Conservation (phyloP, 2,797 vertebrate species). For the Lithobates sylvaticus region DNA sequence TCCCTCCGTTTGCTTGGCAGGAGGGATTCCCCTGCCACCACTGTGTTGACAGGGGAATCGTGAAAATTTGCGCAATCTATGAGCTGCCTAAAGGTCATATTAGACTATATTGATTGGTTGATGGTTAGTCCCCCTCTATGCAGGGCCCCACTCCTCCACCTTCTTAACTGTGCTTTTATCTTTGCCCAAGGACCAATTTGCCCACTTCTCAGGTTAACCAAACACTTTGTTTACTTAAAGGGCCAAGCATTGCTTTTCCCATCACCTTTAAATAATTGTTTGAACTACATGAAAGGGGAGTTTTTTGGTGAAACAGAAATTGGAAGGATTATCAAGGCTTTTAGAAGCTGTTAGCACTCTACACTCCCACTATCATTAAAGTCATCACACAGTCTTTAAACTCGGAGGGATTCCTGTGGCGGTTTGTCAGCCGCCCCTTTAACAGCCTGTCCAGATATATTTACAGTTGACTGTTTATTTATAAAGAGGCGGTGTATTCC, state of each 20-base stretch:
- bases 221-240: conserved; percentile 14
- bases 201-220: conserved; percentile 13
- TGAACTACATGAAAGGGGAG: conserved; percentile 22
- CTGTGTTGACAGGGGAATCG: no score
- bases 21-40: no score
- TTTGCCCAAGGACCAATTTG: conserved; percentile 2
- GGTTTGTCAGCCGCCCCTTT: conserved; percentile 25
- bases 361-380: conserved; percentile 25
- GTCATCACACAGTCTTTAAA: conserved; percentile 19
- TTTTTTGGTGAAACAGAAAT: conserved; percentile 3
- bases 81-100: no score
- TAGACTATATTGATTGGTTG: no score
- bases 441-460: neutral
- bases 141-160: no score
- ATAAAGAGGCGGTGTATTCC: neutral
- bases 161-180: neutral
- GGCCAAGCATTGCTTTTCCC: neutral
- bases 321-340: conserved; percentile 6
- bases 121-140: no score
- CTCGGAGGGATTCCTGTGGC: neutral
- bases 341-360: neutral
- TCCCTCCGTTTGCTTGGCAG: no score
- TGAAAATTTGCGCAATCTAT: no score
- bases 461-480: neutral
- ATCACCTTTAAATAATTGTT: neutral